These are phyloP conservation scores for Pachydiplax longipennis DNA, from an alignment of 2,888 invertebrate species.

Conservation along the genomic window DNA sequence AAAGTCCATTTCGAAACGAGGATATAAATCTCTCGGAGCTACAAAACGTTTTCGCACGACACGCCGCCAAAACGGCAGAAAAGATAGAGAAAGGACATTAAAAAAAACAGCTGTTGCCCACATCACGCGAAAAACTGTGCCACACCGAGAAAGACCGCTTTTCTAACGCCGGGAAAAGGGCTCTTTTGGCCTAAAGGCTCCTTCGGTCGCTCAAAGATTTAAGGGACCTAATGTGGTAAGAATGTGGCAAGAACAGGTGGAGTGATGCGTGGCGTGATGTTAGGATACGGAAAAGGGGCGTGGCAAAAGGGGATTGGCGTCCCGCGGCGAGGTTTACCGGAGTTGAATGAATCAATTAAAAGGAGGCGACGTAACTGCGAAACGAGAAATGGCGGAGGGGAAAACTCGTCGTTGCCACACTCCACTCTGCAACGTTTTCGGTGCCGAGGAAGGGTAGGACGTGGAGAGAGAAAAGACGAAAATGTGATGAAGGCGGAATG, in stretches of 20 bases:
- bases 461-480: not conserved
- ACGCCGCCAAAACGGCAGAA: not conserved
- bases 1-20: too few relatives aligned
- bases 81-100: not conserved
- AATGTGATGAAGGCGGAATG: too few relatives aligned
- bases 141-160: not conserved
- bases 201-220: not conserved
- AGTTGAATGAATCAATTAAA: not conserved
- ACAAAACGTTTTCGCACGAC: not conserved
- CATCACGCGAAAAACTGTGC: not conserved
- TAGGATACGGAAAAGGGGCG: not conserved
- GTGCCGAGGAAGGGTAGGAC: not conserved
- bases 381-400: not conserved
- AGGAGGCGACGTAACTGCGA: not conserved
- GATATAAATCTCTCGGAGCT: too few relatives aligned
- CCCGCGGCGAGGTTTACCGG: not conserved
- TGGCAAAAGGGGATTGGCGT: not conserved
- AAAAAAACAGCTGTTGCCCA: not conserved
- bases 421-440: not conserved
- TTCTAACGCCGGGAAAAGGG: not conserved
- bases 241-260: not conserved
- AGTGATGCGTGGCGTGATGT: not conserved
- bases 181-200: not conserved
- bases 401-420: not conserved
- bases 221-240: not conserved